phyloP scores from a whole-genome alignment of 2,888 invertebrate genomes.

The Thereva unica region DNA sequence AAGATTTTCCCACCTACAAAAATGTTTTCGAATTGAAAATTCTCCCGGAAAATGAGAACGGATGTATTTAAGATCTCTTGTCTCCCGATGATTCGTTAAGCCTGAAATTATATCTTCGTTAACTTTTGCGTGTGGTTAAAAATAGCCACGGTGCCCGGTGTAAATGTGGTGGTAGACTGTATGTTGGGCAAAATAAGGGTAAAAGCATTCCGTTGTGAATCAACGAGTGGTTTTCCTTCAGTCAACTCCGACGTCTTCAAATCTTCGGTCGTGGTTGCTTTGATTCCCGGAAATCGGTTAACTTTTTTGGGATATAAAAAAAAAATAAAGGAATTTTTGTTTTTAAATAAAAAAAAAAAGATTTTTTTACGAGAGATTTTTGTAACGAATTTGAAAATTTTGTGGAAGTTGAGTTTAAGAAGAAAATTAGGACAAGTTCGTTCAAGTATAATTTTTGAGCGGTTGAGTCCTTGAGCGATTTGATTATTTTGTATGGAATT shows the following conservation, averaged over 20 bases:
- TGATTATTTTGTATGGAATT: no score
- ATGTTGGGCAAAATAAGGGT: no score
- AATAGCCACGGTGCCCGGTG: background rate
- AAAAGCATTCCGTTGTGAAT: constrained; percentile 36
- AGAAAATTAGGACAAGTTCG: no score
- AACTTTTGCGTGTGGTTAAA: background rate
- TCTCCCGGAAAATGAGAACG: no score
- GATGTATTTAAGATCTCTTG: no score
- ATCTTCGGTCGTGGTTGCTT: constrained; percentile 35
- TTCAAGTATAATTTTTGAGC: no score
- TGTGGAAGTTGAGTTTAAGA: no score
- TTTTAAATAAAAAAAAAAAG: background rate
- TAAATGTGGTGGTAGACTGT: constrained; percentile 2
- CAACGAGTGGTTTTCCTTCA: constrained; percentile 44
- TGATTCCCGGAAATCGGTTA: constrained; percentile 1
- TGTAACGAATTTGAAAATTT: no score
- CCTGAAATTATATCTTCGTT: background rate
- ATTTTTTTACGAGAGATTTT: background rate
- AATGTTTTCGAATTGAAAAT: no score
- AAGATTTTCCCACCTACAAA: no score
- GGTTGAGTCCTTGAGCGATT: no score
- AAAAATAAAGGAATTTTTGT: constrained; percentile 9
- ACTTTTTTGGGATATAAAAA: background rate
- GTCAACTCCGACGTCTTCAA: constrained; percentile 41
- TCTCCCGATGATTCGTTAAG: no score